Evolutionary conservation across 1,140 invertebrate species (phyloP), one percentile per base, ranked within the genome.

Genomic region (Ceratitis capitata): DNA sequence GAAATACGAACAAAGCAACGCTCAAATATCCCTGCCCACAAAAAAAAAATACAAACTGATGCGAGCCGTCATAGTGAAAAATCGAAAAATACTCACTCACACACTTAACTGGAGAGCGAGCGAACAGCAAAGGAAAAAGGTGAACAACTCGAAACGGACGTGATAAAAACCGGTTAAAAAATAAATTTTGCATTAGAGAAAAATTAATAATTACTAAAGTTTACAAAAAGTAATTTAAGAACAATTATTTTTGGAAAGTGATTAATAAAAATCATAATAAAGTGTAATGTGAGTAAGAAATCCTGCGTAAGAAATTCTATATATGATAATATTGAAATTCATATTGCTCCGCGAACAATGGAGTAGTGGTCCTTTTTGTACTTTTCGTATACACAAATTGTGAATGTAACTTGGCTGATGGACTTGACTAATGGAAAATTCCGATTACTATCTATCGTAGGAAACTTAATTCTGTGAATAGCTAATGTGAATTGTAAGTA

Each of bases 91-190:
- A n/a, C 10, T 35, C 42, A 49, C 16, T 49, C 45, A 85, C 39
- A 29, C 58, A 85, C 42, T 23, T 58, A n/a, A n/a, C n/a, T n/a
- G 16, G 69, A 78, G 69, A 78, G 69, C 69, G 69, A 78, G 69
- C 69, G 39, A 23, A 45, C 39, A 78, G 39, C 69, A 78, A 23
- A 45, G 69, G 45, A 45, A 78, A 78, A 78, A 45, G 69, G 69
- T 39, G 39, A 78, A 78, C 19, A 78, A 78, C 2, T 78, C 39
- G 69, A 23, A 45, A 39, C 35, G 45, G 69, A 45, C 39, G 69
- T 78, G 64, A 78, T 26, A 78, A 56, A 78, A 78, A 78, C 69
- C 69, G 69, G 69, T 78, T 78, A 45, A 42, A 45, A 45, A 78
- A 78, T 42, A 78, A 78, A 39, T 45, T 32, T 32, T 32, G 61